phyloP scores from a whole-genome alignment of 2,797 vertebrate genomes.

The Natrix natrix region DNA sequence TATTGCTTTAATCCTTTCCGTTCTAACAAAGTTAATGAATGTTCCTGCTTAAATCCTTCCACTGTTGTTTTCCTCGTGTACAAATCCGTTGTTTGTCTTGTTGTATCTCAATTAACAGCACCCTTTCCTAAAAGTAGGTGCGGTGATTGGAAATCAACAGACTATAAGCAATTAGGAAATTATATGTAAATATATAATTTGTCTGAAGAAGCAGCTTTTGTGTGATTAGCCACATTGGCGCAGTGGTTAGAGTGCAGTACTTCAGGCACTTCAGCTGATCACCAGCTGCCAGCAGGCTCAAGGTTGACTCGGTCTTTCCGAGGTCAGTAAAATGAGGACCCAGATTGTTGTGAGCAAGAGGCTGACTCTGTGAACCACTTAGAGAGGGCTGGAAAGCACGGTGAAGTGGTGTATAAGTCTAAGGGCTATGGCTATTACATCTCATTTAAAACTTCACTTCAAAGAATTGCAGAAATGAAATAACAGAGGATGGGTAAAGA shows the following conservation, averaged over 20 bases:
- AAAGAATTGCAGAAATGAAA: background rate
- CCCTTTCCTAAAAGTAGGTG: slow-evolving; percentile 55
- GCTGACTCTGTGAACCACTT: too few relatives aligned
- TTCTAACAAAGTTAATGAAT: slow-evolving; percentile 36
- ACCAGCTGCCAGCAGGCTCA: too few relatives aligned
- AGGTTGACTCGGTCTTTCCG: too few relatives aligned
- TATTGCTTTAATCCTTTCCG: background rate
- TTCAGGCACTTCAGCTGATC: too few relatives aligned
- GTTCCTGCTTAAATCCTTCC: slow-evolving; percentile 18
- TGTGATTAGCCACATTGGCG: slow-evolving; percentile 33
- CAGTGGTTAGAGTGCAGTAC: too few relatives aligned
- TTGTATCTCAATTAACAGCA: slow-evolving; percentile 60
- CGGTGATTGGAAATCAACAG: slow-evolving; percentile 57
- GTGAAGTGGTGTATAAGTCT: too few relatives aligned
- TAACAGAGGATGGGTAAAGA: slow-evolving; percentile 26
- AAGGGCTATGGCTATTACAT: slow-evolving; percentile 27
- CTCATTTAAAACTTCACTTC: slow-evolving; percentile 43
- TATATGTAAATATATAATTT: slow-evolving; percentile 69
- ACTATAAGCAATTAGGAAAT: slow-evolving; percentile 67
- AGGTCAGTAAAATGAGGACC: too few relatives aligned
- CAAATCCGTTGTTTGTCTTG: slow-evolving; percentile 49
- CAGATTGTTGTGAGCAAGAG: too few relatives aligned
- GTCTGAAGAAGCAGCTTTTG: slow-evolving; percentile 59
- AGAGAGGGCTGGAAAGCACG: too few relatives aligned
- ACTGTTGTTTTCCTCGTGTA: background rate